Conservation (phyloP, 37 sponge, comb jelly and placozoan genomes). For the Ephydatia muelleri region DNA sequence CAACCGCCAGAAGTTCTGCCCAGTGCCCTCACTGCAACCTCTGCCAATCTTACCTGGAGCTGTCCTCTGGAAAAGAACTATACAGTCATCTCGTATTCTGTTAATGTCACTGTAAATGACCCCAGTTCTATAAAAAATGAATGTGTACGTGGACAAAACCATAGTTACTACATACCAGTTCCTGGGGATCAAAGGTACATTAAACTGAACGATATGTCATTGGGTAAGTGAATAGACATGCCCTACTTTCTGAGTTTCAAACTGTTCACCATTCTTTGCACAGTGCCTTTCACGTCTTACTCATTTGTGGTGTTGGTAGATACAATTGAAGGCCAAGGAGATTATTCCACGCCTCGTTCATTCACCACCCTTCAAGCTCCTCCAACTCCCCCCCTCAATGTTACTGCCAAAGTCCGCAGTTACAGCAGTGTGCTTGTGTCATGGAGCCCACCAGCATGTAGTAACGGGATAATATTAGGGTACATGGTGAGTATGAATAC, state of each 20-base stretch:
- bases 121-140: not conserved
- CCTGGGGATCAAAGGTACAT: not conserved
- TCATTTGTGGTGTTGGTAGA: not conserved
- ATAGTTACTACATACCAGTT: not conserved
- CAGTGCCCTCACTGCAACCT: not conserved
- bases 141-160: not conserved
- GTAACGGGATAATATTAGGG: not conserved
- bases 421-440: not conserved
- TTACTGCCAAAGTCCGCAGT: not conserved
- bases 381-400: not conserved
- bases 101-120: not conserved
- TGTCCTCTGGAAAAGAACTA: not conserved
- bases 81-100: not conserved
- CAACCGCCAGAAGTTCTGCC: not conserved
- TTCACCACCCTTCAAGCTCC: not conserved
- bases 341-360: not conserved
- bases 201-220: not conserved
- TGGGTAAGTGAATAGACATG: not conserved
- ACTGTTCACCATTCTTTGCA: not conserved
- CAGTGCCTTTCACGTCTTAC: not conserved
- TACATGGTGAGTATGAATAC: not conserved
- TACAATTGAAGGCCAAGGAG: not conserved
- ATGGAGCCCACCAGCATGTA: not conserved
- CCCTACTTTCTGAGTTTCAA: not conserved
- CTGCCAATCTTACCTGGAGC: not conserved